Evolutionary conservation across 2,888 invertebrate species (phyloP), one percentile per base, ranked within the genome.

Genomic region (Hesperia comma): DNA sequence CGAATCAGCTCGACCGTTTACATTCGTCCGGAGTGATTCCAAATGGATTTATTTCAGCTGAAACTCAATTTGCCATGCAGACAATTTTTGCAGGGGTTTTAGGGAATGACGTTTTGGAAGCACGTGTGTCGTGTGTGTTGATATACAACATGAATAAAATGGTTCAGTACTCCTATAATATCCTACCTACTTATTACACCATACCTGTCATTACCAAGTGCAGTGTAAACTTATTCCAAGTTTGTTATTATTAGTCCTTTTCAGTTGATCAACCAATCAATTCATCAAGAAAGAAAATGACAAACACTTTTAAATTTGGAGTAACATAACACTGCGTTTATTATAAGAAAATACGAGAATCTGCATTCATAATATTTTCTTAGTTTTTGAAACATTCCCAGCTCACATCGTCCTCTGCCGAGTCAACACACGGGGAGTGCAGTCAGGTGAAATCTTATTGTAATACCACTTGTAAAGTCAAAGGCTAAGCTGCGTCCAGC

Each of bases 1-100:
- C 61, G 14, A 19, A n/a, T 46, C 49, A 33, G 21, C 17, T 26
- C 60, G 51, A 21, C 21, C 51, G 60, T 51, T 49, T 61, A 61
- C 51, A 61, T 61, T 61, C 53, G 8, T 19, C 49, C 49, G 49
- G 49, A 61, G 61, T 41, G 61, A 61, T 61, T 61, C 53, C 61
- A 61, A 61, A 61, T 61, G 53, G 61, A 53, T 61, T 61, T 61
- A 61, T 61, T 61, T 53, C 40, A 49, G 32, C 40, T 19, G 33
- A 19, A 46, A 60, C 46, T 60, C 43, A 60, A 46, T 60, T 49
- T 43, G 32, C 41, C 57, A 26, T 41, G 43, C 57, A 43, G 57
- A 58, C 49, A 49, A 49, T 4, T 49, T 46, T 49, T 49, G 49
- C 10, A 15, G 8, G 2, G 43, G 43, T 46, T 49, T 49, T 49